Base-by-base conservation (phyloP, 2,888 invertebrate genomes). In the Aproaerema taeniolella region DNA sequence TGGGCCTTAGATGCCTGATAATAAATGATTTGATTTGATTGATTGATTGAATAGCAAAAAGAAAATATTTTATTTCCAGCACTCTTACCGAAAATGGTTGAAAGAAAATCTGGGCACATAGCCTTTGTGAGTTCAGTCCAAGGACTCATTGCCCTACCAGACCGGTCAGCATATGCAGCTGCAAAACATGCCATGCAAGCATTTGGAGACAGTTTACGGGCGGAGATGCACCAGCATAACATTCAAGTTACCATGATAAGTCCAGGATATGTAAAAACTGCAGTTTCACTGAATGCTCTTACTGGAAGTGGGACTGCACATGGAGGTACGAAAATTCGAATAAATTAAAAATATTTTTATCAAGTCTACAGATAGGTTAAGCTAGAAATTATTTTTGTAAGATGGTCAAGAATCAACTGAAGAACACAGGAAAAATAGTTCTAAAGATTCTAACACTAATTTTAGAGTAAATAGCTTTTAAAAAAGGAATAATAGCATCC, bases 171-270 rank as follows among this genome's bases (percentile, higher is more conserved):
- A 0, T 96, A 98, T 86, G 90, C 93, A 38, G 97, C 98, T 11
- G 95, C 97, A 0, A 98, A 98, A 74, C 97, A 98, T 88, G 98
- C 98, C 0, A 59, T 97, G 40, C 96, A 98, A 86, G 98, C 97
- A 9, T 98, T 97, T 85, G 93, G 93, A 48, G 99, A 99, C 76
- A 90, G 92, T 24, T 82, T 98, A 30, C 88, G 98, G 54, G 93
- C 97, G 15, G 99, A 99, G 89, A 89, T 97, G 50, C 81, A 90
- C 29, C 87, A 90, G 41, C 87, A 92, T 52, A 93, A 94, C 43
- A 87, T 99, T 29, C 87, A 91, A 62, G 94, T 99, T 2, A 93
- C 94, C n/a, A 91, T 95, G n/a, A 88, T 97, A 10, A 95, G 93
- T 73, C 97, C 98, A 25, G 90, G 91, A 14, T 99, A 98, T 71